Base-by-base conservation (phyloP, 2,113 vertebrate species). In the Bucco capensis region DNA sequence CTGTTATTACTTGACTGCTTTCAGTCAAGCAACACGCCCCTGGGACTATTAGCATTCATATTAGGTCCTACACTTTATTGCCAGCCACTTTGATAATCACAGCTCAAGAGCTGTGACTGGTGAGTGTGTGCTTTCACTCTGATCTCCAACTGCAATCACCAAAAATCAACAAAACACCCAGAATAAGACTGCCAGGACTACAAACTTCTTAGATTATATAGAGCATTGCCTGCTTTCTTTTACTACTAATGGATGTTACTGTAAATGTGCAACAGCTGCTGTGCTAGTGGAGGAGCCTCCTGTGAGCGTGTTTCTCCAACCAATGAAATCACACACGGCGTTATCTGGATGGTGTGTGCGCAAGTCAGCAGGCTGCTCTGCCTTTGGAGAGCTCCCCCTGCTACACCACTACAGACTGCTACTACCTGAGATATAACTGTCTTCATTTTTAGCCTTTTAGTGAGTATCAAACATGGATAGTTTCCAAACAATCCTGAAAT, bases 401-500 rank as follows among this genome's bases (percentile, higher is more conserved):
- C 30, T 12, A 27, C 69, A 6, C 35, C 17, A 17, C 87, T 51
- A 50, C 89, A 12, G 31, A 0, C 42, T 57, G 84, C 90, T 12
- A 10, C 61, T 3, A 11, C 0, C 2, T 12, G 5, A 30, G 40
- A 77, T 10, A 94, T 81, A 60, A 64, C 60, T 0, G 2, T 1
- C 51, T 54, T 3, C 12, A 1, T 60, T 83, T 53, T 54, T 70
- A 16, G 58, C 74, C 80, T 74, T 47, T 54, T 3, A 30, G 50
- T 58, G 89, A 79, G 33, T 62, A 78, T 83, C 49, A 78, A 95
- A 47, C 74, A 99, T 99, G 99, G 98, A 99, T 70, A 97, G 95
- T 62, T 98, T 99, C 91, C 98, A 98, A 65, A 96, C 96, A 5
- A 89, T 99, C 49, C 22, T 98, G 65, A 98, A 97, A 46, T 99